Conservation (phyloP, 2,888 invertebrate species). For the Pseudolycoriella hygida region DNA sequence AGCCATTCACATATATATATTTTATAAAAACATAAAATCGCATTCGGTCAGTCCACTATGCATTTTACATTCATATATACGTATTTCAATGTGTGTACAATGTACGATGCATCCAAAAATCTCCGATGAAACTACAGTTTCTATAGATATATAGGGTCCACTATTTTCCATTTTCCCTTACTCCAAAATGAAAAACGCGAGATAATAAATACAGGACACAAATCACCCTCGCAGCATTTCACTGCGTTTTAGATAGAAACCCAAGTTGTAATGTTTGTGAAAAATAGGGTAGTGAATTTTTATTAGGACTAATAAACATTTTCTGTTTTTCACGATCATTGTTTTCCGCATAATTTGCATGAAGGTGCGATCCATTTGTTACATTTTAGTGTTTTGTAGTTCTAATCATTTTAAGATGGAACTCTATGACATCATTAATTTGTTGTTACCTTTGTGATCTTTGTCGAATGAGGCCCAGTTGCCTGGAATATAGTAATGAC, state of each 20-base stretch:
- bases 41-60: not conserved
- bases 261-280: not conserved
- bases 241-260: slow-evolving; percentile 2
- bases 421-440: no score
- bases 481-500: no score
- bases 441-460: no score
- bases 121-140: not conserved
- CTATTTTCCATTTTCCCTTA: not conserved
- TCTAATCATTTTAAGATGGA: no score
- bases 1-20: not conserved
- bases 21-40: not conserved
- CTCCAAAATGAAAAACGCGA: slow-evolving; percentile 2
- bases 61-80: not conserved
- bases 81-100: not conserved
- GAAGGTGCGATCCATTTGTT: no score
- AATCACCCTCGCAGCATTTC: slow-evolving; percentile 11
- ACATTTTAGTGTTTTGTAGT: no score
- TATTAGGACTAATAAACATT: no score
- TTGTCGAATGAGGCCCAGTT: no score
- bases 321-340: no score
- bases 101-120: not conserved
- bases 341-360: no score
- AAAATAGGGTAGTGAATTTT: no score
- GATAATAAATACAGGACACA: slow-evolving; percentile 12
- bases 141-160: not conserved